These are phyloP conservation scores for Limosa lapponica DNA, from an alignment of 2,797 vertebrate genomes.

Conservation along the genomic window DNA sequence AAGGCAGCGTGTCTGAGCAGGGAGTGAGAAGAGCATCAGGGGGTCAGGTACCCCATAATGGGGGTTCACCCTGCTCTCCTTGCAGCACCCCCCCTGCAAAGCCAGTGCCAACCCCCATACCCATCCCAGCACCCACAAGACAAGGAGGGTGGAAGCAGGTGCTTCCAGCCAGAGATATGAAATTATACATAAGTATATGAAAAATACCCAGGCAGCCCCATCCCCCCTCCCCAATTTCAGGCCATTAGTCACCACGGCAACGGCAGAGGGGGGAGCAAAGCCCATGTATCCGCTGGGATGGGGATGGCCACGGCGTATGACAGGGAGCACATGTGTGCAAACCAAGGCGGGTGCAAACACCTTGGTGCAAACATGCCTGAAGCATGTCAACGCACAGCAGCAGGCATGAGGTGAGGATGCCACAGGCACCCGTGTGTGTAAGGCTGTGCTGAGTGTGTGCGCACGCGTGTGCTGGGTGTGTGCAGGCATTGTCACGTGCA, in stretches of 20 bases:
- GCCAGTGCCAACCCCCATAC: not conserved
- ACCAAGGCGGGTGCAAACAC: not conserved
- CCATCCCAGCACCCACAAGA: not conserved
- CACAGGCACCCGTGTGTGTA: accelerated
- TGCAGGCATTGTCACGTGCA: accelerated
- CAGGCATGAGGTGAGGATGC: not conserved
- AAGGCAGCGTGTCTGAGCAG: constrained; percentile 82
- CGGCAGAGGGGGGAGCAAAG: not conserved
- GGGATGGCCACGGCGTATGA: accelerated
- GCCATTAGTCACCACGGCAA: constrained; percentile 71
- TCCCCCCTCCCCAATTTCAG: constrained; percentile 46
- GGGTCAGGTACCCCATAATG: accelerated
- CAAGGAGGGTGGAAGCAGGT: not conserved
- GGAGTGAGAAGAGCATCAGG: not conserved
- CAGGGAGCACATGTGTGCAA: not conserved
- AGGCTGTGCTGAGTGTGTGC: accelerated
- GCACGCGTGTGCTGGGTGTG: accelerated
- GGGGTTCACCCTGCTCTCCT: not conserved
- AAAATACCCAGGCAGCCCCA: not conserved
- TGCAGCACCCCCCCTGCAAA: not conserved
- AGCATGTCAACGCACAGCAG: not conserved
- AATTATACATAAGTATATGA: constrained; percentile 4
- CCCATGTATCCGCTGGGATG: not conserved
- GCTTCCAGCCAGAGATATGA: not conserved
- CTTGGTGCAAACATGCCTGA: not conserved